Base-by-base conservation (phyloP, 2,888 invertebrate species). In the Phortica magna region DNA sequence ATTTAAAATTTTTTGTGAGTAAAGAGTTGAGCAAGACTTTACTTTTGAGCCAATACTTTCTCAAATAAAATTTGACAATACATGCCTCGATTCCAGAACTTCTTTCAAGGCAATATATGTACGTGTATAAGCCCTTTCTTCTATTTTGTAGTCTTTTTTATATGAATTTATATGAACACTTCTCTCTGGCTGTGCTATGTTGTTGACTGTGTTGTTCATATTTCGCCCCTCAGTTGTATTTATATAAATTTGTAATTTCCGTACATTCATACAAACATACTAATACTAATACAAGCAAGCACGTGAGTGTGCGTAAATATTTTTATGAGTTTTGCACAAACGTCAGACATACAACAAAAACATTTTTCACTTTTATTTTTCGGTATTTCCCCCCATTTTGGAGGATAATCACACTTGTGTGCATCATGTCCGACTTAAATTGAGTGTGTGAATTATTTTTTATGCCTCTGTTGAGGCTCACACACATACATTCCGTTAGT, bases 351-450 rank as follows among this genome's bases (percentile, higher is more conserved):
- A 59, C n/a, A 59, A 14, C 59, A 59, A 59, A 17, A 19, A 19
- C 59, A 59, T 59, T n/a, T 19, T 59, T 59, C 17, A 19, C n/a
- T 59, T n/a, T 59, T n/a, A 14, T 59, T 59, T n/a, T 59, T 59
- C n/a, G 7, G 7, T 59, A 7, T 17, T 7, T 59, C 17, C n/a
- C 7, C n/a, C 7, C n/a, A 2, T 9, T 59, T 17, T 59, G 59
- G 59, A n/a, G 59, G n/a, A 59, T 59, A 59, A 59, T 17, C 59
- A 19, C 19, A 14, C 7, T 59, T 59, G 10, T 14, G 14, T 48
- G 48, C 14, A 14, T 48, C 48, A 14, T 48, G 48, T 48, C 9
- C 14, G 48, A 14, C 48, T 48, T 48, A 9, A 48, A 48, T 3
- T 48, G 48, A 48, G 48, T 48, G 48, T 14, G 31, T 31, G 31